Conservation (phyloP, 2,113 vertebrate genomes). For the Grammomys surdaster region DNA sequence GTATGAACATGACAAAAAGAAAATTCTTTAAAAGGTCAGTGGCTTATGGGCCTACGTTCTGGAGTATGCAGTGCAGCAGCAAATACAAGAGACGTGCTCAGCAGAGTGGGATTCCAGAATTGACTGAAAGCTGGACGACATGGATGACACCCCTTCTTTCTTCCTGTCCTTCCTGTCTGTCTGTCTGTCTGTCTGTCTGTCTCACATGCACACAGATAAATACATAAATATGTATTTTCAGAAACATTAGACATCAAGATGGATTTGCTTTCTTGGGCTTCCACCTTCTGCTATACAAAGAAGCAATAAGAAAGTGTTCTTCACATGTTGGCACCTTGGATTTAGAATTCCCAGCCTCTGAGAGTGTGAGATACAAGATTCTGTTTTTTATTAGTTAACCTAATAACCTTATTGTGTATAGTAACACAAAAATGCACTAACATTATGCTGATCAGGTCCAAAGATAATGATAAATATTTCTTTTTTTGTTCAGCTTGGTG, state of each 20-base stretch:
- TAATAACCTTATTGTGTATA: not conserved
- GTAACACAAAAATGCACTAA: constrained; percentile 4
- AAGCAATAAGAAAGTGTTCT: not conserved
- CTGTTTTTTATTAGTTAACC: not conserved
- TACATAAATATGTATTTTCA: not conserved
- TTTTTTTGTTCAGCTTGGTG: not conserved
- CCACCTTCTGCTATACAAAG: not conserved
- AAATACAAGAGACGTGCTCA: not conserved
- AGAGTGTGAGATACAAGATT: not conserved
- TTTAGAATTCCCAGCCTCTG: not conserved
- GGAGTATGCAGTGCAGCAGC: not conserved
- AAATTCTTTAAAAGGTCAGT: not conserved
- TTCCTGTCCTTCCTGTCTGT: too few species aligned
- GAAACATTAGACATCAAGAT: not conserved
- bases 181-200: not conserved
- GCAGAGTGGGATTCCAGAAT: not conserved
- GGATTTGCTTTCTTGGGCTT: not conserved
- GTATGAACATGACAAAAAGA: not conserved
- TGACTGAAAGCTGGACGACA: not conserved
- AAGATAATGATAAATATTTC: not conserved
- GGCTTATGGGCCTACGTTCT: not conserved
- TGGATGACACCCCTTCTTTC: not conserved
- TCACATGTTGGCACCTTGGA: not conserved
- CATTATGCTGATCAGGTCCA: not conserved
- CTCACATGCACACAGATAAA: not conserved